Base-by-base conservation (phyloP, 2,113 vertebrate genomes). In the Passer montanus region DNA sequence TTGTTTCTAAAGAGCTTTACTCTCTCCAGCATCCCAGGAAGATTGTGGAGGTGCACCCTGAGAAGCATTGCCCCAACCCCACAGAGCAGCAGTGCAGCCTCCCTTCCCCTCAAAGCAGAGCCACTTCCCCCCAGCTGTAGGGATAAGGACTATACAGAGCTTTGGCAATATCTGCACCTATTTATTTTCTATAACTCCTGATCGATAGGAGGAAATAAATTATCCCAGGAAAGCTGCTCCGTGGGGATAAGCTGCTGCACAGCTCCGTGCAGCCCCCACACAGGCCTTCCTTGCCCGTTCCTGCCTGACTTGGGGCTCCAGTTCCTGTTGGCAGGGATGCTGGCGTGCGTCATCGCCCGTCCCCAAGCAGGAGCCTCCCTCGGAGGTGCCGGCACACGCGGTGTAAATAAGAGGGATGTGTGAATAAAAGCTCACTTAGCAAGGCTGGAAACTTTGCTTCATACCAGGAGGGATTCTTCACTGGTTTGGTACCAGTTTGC, bases 241-340 rank as follows among this genome's bases (percentile, higher is more conserved):
- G 0, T 1, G 2, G 70, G 69, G 78, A 76, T 2, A 39, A 44
- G 20, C 12, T 13, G 7, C 55, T 11, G 30, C 1, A 15, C 7
- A 52, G 69, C 53, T 47, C 30, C 1, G 56, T 1, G 1, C 55
- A 70, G 84, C 33, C 26, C 30, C 35, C 1, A 5, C 3, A 7
- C 39, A 28, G 60, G 80, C 41, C 74, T 17, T 89, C 37, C 75
- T 41, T 66, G 23, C 50, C 55, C 0, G 0, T 15, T 83, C 63
- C 80, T 89, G 80, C 73, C 84, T 17, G 47, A 2, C 47, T 24
- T 19, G 43, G 56, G 60, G 59, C 80, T n/a, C 18, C 14, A 8
- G 63, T 15, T 37, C 22, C 77, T 20, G 62, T 79, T 59, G 93
- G 90, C 84, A 85, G 47, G 77, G 90, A 63, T 20, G 78, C 77